Evolutionary conservation across 2,113 vertebrate species (phyloP).

Genomic region (Notothenia rossii): DNA sequence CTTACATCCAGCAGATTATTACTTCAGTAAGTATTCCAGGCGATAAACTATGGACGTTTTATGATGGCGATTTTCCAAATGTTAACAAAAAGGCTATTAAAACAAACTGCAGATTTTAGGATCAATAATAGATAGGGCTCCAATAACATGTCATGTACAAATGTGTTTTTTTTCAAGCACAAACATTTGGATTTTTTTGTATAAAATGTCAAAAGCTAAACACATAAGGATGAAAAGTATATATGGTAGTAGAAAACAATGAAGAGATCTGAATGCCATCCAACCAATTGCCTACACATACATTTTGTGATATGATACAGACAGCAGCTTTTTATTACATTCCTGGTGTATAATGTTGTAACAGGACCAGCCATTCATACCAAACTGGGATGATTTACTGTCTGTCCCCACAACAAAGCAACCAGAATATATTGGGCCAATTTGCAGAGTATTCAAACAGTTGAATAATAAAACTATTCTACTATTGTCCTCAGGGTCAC

Average conservation of each 20-base stretch:
- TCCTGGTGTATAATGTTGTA: not conserved
- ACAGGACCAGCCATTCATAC: not conserved
- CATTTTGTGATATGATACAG: not conserved
- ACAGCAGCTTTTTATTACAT: not conserved
- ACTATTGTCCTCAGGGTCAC: conserved; percentile 2
- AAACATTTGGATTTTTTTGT: not conserved
- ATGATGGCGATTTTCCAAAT: not conserved
- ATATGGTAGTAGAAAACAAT: not conserved
- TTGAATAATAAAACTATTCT: conserved; percentile 7
- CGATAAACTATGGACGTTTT: not conserved
- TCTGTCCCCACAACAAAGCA: conserved; percentile 43
- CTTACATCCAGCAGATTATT: not conserved
- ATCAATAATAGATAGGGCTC: too few relatives aligned
- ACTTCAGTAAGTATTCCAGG: not conserved
- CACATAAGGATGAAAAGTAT: not conserved
- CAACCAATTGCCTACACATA: not conserved
- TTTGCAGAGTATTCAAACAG: conserved; percentile 8
- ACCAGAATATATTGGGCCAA: not conserved
- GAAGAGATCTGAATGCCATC: not conserved
- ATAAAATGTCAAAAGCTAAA: not conserved
- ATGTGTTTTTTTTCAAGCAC: too few relatives aligned
- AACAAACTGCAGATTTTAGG: too few relatives aligned
- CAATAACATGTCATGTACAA: too few relatives aligned
- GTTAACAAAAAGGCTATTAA: not conserved
- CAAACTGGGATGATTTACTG: conserved; percentile 33